Percentiles rank a stretch among this genome's conserved stretches.
Evolutionary conservation across 2,113 vertebrate genomes (phyloP).

Genomic region (Corydoras maculifer): DNA sequence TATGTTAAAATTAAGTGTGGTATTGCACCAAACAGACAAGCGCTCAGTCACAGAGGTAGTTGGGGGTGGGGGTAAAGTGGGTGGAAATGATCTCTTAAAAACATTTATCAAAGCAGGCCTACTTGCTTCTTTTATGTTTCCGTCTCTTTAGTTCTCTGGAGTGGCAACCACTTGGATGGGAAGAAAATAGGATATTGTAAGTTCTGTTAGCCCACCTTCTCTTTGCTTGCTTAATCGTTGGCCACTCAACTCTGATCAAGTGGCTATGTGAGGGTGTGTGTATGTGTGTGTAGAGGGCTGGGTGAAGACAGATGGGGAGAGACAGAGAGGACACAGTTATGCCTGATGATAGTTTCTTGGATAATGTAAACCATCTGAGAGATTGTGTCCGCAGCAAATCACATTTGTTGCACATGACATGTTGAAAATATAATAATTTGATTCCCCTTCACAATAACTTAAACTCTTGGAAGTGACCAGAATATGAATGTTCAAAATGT

Average conservation of each 20-base stretch:
- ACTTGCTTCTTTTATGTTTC: conserved; percentile 68
- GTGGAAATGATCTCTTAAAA: conserved; percentile 63
- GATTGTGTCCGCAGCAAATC: conserved; percentile 49
- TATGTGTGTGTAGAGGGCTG: conserved; percentile 23
- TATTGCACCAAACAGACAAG: conserved; percentile 59
- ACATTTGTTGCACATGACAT: conserved; percentile 46
- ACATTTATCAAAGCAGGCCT: conserved; percentile 63
- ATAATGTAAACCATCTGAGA: conserved; percentile 38
- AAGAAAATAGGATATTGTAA: conserved; percentile 74
- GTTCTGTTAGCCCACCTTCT: conserved; percentile 60
- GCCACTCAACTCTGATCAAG: conserved; percentile 46
- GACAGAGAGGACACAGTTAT: conserved; percentile 40
- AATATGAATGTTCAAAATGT: conserved; percentile 8
- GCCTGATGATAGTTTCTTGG: conserved; percentile 33
- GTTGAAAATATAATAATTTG: conserved; percentile 24
- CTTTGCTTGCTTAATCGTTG: conserved; percentile 56
- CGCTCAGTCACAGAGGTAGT: conserved; percentile 63
- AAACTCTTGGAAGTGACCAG: conserved; percentile 5
- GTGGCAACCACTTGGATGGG: conserved; percentile 71
- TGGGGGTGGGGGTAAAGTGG: conserved; percentile 49
- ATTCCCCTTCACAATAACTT: conserved; percentile 21
- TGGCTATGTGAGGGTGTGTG: conserved; percentile 39
- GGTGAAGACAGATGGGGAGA: conserved; percentile 23
- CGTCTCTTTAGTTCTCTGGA: conserved; percentile 73
- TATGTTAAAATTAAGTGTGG: conserved; percentile 72